Conservation (phyloP, 2,888 invertebrate genomes). For the Biston stratarius region DNA sequence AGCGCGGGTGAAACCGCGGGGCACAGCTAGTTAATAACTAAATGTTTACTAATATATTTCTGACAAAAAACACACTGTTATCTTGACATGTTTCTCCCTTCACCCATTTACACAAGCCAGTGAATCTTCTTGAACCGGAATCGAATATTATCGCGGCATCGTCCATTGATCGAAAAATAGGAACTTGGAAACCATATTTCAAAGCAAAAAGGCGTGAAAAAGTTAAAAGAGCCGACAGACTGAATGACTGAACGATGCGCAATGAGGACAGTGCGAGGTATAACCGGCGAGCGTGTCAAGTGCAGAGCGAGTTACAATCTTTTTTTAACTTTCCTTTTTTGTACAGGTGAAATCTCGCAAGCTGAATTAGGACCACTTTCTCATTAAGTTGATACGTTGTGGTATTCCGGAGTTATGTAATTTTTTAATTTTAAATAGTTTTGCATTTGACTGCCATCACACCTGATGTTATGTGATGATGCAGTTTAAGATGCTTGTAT, state of each 20-base stretch:
- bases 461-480: too few species aligned
- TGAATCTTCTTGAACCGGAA: constrained; percentile 28
- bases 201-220: constrained; percentile 59
- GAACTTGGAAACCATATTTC: constrained; percentile 56
- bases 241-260: constrained; percentile 59
- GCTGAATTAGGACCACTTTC: too few species aligned
- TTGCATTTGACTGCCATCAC: too few species aligned
- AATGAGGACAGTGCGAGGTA: constrained; percentile 34
- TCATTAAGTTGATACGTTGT: too few species aligned
- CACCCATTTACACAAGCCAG: constrained; percentile 10
- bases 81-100: constrained; percentile 1
- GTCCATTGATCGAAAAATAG: constrained; percentile 35
- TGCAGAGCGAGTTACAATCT: too few species aligned
- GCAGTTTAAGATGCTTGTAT: too few species aligned
- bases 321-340: too few species aligned
- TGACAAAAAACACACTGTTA: neutral
- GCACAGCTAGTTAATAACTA: too few species aligned
- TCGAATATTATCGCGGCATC: constrained; percentile 24
- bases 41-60: neutral
- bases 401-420: too few species aligned
- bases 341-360: too few species aligned
- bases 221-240: constrained; percentile 59
- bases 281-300: constrained; percentile 4
- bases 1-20: too few species aligned
- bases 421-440: too few species aligned